Conservation (phyloP, 2,113 vertebrate genomes). For the Turnix velox region DNA sequence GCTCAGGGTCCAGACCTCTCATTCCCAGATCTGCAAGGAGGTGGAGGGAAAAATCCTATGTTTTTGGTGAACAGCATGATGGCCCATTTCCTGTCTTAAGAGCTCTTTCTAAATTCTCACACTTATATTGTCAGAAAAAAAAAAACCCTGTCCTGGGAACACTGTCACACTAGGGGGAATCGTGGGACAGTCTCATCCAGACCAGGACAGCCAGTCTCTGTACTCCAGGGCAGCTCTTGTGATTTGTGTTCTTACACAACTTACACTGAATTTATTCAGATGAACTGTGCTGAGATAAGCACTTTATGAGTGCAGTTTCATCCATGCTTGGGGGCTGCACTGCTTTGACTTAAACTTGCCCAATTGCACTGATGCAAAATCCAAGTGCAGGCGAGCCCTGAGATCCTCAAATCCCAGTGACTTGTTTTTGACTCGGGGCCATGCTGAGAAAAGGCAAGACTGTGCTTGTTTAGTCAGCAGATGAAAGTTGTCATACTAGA, state of each 20-base stretch:
- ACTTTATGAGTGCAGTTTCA: neutral
- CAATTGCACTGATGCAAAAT: neutral
- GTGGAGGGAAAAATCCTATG: neutral
- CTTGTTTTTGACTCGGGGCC: neutral
- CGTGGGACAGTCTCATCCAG: neutral
- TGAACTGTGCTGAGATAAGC: neutral
- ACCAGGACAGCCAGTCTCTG: neutral
- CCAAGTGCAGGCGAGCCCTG: neutral
- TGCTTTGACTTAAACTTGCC: neutral
- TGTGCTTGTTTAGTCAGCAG: slow-evolving; percentile 25
- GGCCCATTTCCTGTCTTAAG: neutral
- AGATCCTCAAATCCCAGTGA: neutral
- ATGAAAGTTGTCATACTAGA: slow-evolving; percentile 48
- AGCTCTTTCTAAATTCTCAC: neutral
- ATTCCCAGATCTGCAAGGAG: neutral
- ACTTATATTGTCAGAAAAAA: neutral
- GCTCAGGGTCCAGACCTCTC: neutral
- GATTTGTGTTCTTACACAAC: too few species aligned
- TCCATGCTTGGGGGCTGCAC: neutral
- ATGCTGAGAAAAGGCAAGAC: slow-evolving; percentile 16
- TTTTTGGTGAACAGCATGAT: neutral
- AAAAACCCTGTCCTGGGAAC: neutral
- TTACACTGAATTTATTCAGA: neutral
- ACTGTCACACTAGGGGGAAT: neutral
- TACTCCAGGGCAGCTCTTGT: neutral